Evolutionary conservation across 1,140 invertebrate species (phyloP).

Genomic region (Piezodorus guildinii): DNA sequence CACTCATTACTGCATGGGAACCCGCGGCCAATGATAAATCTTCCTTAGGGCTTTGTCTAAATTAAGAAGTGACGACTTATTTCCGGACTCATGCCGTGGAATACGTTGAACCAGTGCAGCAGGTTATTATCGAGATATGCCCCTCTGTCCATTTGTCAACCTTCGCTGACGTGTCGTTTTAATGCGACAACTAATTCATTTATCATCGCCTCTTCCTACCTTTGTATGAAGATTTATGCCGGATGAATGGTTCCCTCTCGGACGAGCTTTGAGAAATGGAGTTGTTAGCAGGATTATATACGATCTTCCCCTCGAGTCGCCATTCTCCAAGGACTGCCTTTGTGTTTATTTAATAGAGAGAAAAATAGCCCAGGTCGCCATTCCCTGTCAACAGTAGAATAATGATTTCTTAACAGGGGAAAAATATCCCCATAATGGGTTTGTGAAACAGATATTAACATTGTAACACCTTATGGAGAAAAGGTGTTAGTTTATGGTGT

Average conservation of each 20-base stretch:
- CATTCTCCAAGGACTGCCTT: background rate
- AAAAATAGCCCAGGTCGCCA: background rate
- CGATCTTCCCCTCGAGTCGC: background rate
- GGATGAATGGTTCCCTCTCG: background rate
- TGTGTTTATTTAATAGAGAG: slow-evolving; percentile 4
- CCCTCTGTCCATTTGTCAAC: slow-evolving; percentile 8
- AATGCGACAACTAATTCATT: slow-evolving; percentile 6
- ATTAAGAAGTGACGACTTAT: slow-evolving; percentile 8
- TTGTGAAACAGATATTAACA: too few relatives aligned
- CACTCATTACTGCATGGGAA: too few relatives aligned
- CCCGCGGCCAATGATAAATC: background rate
- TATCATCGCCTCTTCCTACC: background rate
- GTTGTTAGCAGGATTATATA: background rate
- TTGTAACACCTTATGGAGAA: too few relatives aligned
- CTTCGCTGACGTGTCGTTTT: background rate
- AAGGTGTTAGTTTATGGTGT: too few relatives aligned
- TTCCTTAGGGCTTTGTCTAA: background rate
- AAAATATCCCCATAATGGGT: too few relatives aligned
- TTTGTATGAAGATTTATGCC: slow-evolving; percentile 4
- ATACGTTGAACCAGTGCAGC: background rate
- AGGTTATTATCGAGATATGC: slow-evolving; percentile 4
- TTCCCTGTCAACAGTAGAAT: background rate
- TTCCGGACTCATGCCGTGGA: slow-evolving; percentile 6
- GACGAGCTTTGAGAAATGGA: background rate
- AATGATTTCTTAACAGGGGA: background rate